These are phyloP conservation scores for Panagrolaimus sp. DNA, from an alignment of 1,140 invertebrate genomes.

Conservation along the genomic window DNA sequence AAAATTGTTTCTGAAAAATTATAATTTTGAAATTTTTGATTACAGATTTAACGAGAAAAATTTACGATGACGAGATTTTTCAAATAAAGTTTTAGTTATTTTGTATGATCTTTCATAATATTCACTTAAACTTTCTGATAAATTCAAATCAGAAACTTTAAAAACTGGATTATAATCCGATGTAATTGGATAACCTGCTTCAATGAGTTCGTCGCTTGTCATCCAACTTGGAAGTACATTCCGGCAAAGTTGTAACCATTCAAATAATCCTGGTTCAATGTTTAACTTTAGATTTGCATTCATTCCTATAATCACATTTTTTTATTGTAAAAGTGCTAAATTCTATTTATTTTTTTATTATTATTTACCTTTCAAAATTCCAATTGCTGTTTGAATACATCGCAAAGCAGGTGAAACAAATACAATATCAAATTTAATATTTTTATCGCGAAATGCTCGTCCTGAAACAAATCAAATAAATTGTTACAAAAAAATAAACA, in stretches of 20 bases:
- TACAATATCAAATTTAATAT: constrained; percentile 18
- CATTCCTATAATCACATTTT: constrained; percentile 18
- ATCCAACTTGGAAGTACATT: constrained; percentile 3
- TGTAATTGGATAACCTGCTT: constrained; percentile 13
- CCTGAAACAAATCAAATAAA: constrained; percentile 25
- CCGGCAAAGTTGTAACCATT: constrained; percentile 21
- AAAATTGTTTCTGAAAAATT: constrained; percentile 16
- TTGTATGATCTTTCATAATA: constrained; percentile 20
- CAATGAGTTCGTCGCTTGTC: constrained; percentile 16
- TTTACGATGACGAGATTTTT: constrained; percentile 3
- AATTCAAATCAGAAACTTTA: not conserved
- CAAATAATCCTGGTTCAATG: constrained; percentile 25
- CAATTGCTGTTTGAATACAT: constrained; percentile 27
- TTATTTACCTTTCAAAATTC: constrained; percentile 24
- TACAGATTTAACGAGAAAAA: not conserved
- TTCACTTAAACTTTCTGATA: constrained; percentile 1
- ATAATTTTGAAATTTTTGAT: not conserved
- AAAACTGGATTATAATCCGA: constrained; percentile 13
- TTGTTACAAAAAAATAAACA: not conserved
- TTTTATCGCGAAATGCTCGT: constrained; percentile 22
- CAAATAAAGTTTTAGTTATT: constrained; percentile 1
- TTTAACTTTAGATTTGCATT: constrained; percentile 15
- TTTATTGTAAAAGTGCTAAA: not conserved
- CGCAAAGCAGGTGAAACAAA: constrained; percentile 22
- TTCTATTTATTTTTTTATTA: not conserved